Percentiles rank a stretch among this genome's conserved stretches.
Evolutionary conservation across 2,888 invertebrate species (phyloP).

Genomic region (Zonitis immaculata): DNA sequence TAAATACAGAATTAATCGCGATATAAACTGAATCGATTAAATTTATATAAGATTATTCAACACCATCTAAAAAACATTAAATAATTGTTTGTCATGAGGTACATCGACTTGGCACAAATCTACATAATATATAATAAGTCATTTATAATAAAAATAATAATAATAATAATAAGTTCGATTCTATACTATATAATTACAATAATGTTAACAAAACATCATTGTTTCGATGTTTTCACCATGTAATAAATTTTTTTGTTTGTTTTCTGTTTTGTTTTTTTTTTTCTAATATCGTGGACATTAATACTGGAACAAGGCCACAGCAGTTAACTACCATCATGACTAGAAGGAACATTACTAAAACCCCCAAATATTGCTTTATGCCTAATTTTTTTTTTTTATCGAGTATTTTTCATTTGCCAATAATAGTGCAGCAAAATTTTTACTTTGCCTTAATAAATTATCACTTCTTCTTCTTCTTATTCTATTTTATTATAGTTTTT

Average conservation of each 20-base stretch:
- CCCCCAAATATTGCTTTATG: constrained; percentile 33
- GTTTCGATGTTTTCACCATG: constrained; percentile 27
- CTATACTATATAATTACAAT: constrained; percentile 22
- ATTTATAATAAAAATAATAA: too few species aligned
- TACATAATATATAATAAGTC: constrained; percentile 35
- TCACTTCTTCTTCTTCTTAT: not conserved
- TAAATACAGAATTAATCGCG: too few species aligned
- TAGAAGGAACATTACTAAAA: constrained; percentile 42
- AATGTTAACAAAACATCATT: constrained; percentile 16
- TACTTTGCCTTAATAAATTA: not conserved
- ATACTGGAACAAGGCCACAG: constrained; percentile 26
- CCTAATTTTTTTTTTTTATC: too few species aligned
- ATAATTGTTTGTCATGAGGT: constrained; percentile 55
- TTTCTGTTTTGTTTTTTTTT: not conserved
- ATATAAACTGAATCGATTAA: not conserved
- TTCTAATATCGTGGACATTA: constrained; percentile 18
- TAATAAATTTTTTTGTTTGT: constrained; percentile 8
- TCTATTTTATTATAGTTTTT: too few species aligned
- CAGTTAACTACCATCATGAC: constrained; percentile 41
- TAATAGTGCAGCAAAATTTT: not conserved
- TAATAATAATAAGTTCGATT: constrained; percentile 14
- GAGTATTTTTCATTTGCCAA: too few species aligned
- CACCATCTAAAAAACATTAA: constrained; percentile 33
- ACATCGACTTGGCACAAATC: constrained; percentile 72
- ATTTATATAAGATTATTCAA: constrained; percentile 27